Percentiles rank a stretch among this genome's conserved stretches.
Evolutionary conservation across 2,113 vertebrate genomes (phyloP).

Genomic region (Dasyornis broadbenti): DNA sequence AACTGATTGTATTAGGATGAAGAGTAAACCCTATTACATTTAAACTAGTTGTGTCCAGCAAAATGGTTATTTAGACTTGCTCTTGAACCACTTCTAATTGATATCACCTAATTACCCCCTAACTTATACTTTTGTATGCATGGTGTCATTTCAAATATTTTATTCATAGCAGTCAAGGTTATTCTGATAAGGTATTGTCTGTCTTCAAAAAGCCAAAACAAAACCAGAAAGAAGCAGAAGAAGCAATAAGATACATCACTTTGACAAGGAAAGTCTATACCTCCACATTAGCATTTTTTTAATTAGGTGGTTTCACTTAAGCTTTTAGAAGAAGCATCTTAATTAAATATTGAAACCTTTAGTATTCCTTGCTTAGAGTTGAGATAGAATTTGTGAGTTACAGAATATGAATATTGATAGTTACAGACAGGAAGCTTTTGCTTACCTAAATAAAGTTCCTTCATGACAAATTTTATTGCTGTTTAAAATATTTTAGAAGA

Average conservation of each 20-base stretch:
- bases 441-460: neutral
- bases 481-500: neutral
- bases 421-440: neutral
- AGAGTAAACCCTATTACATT: neutral
- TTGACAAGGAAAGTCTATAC: constrained; percentile 49
- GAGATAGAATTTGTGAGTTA: constrained; percentile 29
- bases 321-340: constrained; percentile 42
- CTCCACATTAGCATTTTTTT: constrained; percentile 62
- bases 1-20: neutral
- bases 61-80: neutral
- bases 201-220: neutral
- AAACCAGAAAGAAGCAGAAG: neutral
- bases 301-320: constrained; percentile 63
- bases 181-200: constrained; percentile 13
- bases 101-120: neutral
- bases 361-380: constrained; percentile 4
- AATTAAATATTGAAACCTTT: constrained; percentile 65
- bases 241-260: constrained; percentile 52
- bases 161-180: constrained; percentile 37
- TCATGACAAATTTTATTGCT: neutral
- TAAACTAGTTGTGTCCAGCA: neutral
- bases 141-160: constrained; percentile 43
- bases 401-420: neutral
- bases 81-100: neutral
- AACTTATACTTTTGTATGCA: neutral